phyloP scores from a whole-genome alignment of 2,888 invertebrate genomes.

The Drosophila fulvimacula region DNA sequence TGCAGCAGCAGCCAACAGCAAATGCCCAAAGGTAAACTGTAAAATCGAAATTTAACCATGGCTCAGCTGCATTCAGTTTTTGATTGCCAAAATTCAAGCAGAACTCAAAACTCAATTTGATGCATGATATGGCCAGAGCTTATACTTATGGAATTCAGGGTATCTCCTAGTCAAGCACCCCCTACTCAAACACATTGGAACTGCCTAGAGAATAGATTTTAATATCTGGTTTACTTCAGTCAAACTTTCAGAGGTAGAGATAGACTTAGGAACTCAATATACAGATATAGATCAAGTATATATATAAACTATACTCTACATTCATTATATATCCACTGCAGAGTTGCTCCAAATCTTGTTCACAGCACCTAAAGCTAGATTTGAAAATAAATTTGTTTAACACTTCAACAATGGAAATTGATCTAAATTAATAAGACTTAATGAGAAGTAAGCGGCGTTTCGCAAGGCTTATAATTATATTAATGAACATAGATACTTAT shows the following conservation, averaged over 20 bases:
- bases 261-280: background rate
- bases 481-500: conserved; percentile 61
- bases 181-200: no score
- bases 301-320: background rate
- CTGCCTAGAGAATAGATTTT: no score
- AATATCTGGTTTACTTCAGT: no score
- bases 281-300: background rate
- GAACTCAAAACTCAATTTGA: background rate
- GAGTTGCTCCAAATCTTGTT: background rate
- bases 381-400: conserved; percentile 9
- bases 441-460: conserved; percentile 24
- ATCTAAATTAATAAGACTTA: conserved; percentile 22
- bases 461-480: conserved; percentile 61
- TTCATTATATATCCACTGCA: background rate
- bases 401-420: conserved; percentile 7
- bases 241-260: background rate
- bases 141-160: no score
- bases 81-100: conserved; percentile 7
- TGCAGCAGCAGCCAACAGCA: background rate
- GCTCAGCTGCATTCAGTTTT: background rate
- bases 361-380: background rate
- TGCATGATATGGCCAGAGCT: no score
- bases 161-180: no score
- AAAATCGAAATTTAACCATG: conserved; percentile 6
- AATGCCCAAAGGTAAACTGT: conserved; percentile 2